Evolutionary conservation across 2,888 invertebrate species (phyloP).

Genomic region (Trichacis sp.): DNA sequence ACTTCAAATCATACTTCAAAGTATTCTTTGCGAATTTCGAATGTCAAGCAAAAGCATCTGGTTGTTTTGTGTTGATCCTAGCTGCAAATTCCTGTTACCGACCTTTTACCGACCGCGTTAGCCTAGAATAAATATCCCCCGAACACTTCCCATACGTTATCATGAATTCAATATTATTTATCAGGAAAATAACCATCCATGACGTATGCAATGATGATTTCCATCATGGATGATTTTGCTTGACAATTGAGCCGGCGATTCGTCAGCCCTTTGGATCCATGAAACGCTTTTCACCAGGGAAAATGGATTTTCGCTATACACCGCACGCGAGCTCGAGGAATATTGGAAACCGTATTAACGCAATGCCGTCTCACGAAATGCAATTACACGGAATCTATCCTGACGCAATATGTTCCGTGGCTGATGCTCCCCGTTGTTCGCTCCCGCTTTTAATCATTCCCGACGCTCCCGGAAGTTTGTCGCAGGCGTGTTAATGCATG

Average conservation of each 20-base stretch:
- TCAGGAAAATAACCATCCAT: too few species aligned
- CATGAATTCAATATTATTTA: too few species aligned
- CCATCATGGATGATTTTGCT: not conserved
- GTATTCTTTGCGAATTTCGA: too few species aligned
- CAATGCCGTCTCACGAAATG: conserved; percentile 40
- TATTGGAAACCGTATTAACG: conserved; percentile 23
- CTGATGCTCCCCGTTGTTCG: conserved; percentile 15
- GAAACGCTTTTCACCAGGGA: not conserved
- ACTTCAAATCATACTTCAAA: too few species aligned
- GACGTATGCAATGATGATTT: too few species aligned
- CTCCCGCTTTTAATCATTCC: conserved; percentile 6
- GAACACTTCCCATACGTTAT: too few species aligned
- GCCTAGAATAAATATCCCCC: too few species aligned
- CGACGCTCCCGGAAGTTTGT: conserved; percentile 7
- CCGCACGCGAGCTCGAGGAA: not conserved
- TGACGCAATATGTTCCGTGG: conserved; percentile 16
- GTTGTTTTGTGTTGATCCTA: too few species aligned
- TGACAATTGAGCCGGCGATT: not conserved
- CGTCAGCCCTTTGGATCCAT: not conserved
- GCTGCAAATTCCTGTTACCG: too few species aligned
- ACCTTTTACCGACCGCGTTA: too few species aligned
- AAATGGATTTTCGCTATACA: not conserved
- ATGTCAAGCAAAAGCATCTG: too few species aligned
- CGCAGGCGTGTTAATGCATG: not conserved
- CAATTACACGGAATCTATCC: conserved; percentile 24